Evolutionary conservation across 2,888 invertebrate genomes (phyloP).

Genomic region (Phyllotreta cruciferae): DNA sequence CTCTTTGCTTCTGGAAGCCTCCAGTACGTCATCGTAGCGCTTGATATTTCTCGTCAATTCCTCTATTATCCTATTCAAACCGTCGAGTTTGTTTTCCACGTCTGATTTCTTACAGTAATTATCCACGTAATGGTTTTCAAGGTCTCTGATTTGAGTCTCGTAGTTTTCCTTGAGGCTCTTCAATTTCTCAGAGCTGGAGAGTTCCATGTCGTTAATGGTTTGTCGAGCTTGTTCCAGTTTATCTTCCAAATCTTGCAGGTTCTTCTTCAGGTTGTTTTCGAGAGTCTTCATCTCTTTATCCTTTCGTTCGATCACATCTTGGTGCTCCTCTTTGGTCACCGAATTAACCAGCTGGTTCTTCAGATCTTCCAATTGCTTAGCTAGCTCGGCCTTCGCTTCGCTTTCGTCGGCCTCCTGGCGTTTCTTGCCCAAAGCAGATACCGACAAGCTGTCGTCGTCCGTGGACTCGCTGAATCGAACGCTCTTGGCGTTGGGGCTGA

Average conservation of each 20-base stretch:
- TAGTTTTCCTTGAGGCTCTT: constrained; percentile 48
- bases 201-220: constrained; percentile 40
- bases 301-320: constrained; percentile 44
- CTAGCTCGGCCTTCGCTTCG: constrained; percentile 58
- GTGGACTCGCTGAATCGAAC: constrained; percentile 49
- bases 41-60: constrained; percentile 60
- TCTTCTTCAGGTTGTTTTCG: constrained; percentile 34
- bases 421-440: background rate
- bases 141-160: constrained; percentile 44
- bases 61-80: constrained; percentile 60
- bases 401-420: constrained; percentile 41
- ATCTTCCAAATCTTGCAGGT: constrained; percentile 44
- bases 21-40: constrained; percentile 59
- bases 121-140: constrained; percentile 59
- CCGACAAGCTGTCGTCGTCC: constrained; percentile 49
- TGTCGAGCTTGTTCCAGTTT: constrained; percentile 44
- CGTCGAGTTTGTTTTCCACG: constrained; percentile 62
- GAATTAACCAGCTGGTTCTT: constrained; percentile 11
- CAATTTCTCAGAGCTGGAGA: constrained; percentile 41
- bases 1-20: constrained; percentile 50
- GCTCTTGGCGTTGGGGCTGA: constrained; percentile 44
- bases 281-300: constrained; percentile 31
- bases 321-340: constrained; percentile 22
- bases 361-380: constrained; percentile 45
- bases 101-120: constrained; percentile 66